Evolutionary conservation across 1,140 invertebrate genomes (phyloP).

Genomic region (Paramacrobiotus metropolitanus): DNA sequence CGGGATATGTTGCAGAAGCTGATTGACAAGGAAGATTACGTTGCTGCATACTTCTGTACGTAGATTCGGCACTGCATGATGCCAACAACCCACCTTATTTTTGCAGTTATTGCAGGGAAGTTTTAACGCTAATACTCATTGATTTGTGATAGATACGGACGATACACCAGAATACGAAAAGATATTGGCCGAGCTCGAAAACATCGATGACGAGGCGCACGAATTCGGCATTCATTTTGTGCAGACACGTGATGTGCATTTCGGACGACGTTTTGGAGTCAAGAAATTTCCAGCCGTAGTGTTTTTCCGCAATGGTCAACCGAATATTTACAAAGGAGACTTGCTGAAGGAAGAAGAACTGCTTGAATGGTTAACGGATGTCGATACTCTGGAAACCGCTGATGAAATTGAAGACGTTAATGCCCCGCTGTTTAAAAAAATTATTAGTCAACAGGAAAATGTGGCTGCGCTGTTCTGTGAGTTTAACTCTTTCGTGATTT

Average conservation of each 20-base stretch:
- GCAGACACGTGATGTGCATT: not conserved
- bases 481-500: conserved; percentile 19
- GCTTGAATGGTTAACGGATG: conserved; percentile 66
- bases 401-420: conserved; percentile 85
- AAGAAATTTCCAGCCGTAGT: conserved; percentile 59
- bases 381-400: conserved; percentile 66
- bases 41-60: conserved; percentile 34
- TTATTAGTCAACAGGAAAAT: conserved; percentile 59
- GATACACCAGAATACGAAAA: not conserved
- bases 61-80: no score
- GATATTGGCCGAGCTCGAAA: conserved; percentile 11
- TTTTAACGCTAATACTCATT: no score
- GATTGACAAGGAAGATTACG: conserved; percentile 71
- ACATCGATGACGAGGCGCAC: conserved; percentile 14
- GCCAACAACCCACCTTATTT: no score
- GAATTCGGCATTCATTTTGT: conserved; percentile 1
- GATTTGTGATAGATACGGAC: not conserved
- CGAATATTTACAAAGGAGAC: conserved; percentile 48
- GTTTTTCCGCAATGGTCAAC: conserved; percentile 56
- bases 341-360: conserved; percentile 67
- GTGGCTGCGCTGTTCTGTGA: conserved; percentile 79
- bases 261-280: conserved; percentile 31
- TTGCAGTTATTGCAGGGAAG: not conserved
- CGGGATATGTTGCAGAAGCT: conserved; percentile 65
- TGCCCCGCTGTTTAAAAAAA: conserved; percentile 64